Conservation (phyloP, 2,888 invertebrate species). For the Conomelus anceps region DNA sequence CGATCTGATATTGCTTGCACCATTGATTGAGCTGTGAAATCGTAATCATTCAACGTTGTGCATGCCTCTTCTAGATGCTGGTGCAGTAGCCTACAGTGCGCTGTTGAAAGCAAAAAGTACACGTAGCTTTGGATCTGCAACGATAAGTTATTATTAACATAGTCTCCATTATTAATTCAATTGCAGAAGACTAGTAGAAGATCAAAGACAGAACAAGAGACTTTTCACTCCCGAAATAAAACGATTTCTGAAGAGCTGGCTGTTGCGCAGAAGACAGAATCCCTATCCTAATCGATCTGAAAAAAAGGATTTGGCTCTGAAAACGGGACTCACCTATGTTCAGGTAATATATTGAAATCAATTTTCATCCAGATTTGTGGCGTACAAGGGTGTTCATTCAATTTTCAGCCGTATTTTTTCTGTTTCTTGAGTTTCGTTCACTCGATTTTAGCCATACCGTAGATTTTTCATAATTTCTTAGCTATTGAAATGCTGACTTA, state of each 20-base stretch:
- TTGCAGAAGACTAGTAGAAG: slow-evolving; percentile 29
- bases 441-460: too few relatives aligned
- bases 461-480: too few relatives aligned
- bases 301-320: slow-evolving; percentile 62
- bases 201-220: slow-evolving; percentile 48
- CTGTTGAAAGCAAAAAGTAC: background rate
- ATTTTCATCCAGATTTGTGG: too few relatives aligned
- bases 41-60: background rate
- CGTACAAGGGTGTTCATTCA: too few relatives aligned
- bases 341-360: slow-evolving; percentile 50
- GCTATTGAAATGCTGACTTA: too few relatives aligned
- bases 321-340: slow-evolving; percentile 70
- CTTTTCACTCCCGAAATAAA: slow-evolving; percentile 75
- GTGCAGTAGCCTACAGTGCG: background rate
- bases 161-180: too few relatives aligned
- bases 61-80: background rate
- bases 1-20: background rate
- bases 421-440: too few relatives aligned
- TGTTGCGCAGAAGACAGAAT: slow-evolving; percentile 65
- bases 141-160: background rate
- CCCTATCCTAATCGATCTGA: slow-evolving; percentile 73
- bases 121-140: background rate
- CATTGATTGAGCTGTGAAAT: background rate
- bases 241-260: slow-evolving; percentile 68
- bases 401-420: too few relatives aligned